phyloP scores from a whole-genome alignment of 2,888 invertebrate species.

The Stenurella melanura region DNA sequence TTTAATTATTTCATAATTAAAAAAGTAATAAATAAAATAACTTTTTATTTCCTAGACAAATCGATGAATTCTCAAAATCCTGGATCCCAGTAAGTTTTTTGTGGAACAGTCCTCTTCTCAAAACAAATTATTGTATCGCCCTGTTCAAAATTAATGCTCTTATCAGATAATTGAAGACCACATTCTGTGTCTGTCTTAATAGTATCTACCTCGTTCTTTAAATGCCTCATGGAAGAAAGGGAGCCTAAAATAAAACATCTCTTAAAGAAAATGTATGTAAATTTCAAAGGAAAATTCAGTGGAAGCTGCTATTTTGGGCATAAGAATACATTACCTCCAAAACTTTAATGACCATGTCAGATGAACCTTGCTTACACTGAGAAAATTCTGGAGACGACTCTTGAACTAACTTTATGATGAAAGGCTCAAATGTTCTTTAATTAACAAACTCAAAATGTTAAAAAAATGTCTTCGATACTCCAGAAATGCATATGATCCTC shows the following conservation, averaged over 20 bases:
- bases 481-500: no score
- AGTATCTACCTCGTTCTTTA: slow-evolving; percentile 89
- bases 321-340: no score
- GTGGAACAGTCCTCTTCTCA: slow-evolving; percentile 78
- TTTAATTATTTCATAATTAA: not conserved
- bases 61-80: slow-evolving; percentile 81
- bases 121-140: slow-evolving; percentile 90
- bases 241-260: slow-evolving; percentile 75
- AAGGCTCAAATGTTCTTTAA: no score
- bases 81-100: slow-evolving; percentile 88
- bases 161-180: slow-evolving; percentile 86
- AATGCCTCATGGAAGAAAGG: slow-evolving; percentile 88
- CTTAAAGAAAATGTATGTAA: not conserved
- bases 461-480: no score
- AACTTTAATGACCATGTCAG: no score
- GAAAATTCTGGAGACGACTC: no score
- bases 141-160: slow-evolving; percentile 78
- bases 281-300: not conserved
- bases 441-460: no score
- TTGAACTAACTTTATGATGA: no score
- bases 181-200: slow-evolving; percentile 92
- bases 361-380: no score
- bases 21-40: slow-evolving; percentile 6
- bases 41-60: not conserved
- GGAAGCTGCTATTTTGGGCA: no score